A percentile compares a stretch with the other conserved stretches of the same genome.
These are phyloP conservation scores for Corapipo altera DNA, from an alignment of 2,113 vertebrate genomes.

Conservation along the genomic window DNA sequence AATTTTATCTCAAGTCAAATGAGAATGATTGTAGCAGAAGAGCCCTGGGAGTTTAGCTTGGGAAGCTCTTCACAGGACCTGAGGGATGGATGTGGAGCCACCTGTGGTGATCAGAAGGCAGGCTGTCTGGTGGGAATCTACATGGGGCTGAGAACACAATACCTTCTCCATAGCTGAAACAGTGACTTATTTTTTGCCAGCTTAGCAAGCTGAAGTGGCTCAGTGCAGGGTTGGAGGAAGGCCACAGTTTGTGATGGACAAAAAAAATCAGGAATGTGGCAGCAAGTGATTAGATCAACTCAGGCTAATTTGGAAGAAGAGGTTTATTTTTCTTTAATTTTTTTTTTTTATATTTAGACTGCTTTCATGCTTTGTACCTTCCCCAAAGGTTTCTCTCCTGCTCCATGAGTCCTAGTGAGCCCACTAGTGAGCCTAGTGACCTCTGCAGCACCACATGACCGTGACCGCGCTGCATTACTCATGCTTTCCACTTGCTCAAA, in stretches of 20 bases:
- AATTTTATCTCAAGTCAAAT: neutral
- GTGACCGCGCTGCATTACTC: neutral
- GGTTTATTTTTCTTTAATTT: neutral
- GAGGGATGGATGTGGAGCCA: neutral
- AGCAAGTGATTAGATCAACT: neutral
- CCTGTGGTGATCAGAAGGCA: neutral
- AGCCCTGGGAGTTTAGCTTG: neutral
- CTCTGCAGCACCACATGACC: neutral
- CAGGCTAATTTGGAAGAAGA: neutral
- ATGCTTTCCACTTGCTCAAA: neutral
- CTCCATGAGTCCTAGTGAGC: neutral
- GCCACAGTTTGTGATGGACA: neutral
- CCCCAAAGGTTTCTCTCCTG: neutral
- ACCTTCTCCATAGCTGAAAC: neutral
- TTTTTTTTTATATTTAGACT: neutral
- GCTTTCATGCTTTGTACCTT: neutral
- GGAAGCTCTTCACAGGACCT: neutral
- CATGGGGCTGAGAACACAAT: neutral
- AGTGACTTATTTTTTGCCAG: neutral
- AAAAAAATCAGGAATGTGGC: neutral
- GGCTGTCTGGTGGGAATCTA: neutral
- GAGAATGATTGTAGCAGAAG: neutral
- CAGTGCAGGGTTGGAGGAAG: neutral
- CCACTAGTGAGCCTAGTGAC: fast-evolving
- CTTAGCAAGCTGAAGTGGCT: neutral